These are phyloP conservation scores for Smithornis capensis DNA, from an alignment of 2,113 vertebrate species.

Conservation along the genomic window DNA sequence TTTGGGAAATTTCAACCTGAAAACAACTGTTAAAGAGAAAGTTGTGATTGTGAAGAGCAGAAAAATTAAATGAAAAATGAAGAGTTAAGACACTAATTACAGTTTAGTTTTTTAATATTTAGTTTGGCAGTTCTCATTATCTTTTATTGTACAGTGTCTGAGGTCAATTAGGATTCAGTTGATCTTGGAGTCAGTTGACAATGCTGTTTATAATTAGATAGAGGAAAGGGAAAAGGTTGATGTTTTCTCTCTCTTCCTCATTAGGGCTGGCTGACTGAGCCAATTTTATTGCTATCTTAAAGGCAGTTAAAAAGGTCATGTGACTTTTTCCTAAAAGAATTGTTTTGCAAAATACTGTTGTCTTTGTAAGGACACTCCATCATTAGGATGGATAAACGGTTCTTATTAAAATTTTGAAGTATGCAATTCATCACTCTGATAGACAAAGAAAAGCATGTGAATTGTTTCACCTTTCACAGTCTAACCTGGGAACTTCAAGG, in stretches of 20 bases:
- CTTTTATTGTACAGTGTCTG: slow-evolving; percentile 1
- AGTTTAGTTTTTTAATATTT: slow-evolving; percentile 23
- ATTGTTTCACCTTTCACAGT: neutral
- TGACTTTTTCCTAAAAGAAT: slow-evolving; percentile 55
- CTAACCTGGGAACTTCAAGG: neutral
- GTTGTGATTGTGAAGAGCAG: neutral
- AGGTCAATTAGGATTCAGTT: slow-evolving; percentile 47
- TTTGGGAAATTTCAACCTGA: neutral
- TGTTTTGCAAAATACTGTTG: slow-evolving; percentile 37
- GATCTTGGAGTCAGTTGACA: slow-evolving; percentile 47
- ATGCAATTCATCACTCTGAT: neutral
- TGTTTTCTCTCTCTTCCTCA: slow-evolving; percentile 53
- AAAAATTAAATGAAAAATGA: slow-evolving; percentile 17
- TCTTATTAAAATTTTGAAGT: neutral
- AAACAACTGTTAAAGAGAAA: neutral
- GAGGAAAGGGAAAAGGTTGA: slow-evolving; percentile 32
- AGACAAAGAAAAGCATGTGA: neutral
- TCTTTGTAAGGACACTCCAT: slow-evolving; percentile 20
- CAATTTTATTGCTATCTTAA: slow-evolving; percentile 66
- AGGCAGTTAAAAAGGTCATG: slow-evolving; percentile 58
- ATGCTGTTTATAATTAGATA: slow-evolving; percentile 54
- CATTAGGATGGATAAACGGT: neutral
- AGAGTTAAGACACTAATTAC: slow-evolving; percentile 26
- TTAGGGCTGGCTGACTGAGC: slow-evolving; percentile 29
- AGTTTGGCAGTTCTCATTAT: slow-evolving; percentile 35